Conservation (phyloP, 2,888 invertebrate genomes). For the Eupithecia exiguata region DNA sequence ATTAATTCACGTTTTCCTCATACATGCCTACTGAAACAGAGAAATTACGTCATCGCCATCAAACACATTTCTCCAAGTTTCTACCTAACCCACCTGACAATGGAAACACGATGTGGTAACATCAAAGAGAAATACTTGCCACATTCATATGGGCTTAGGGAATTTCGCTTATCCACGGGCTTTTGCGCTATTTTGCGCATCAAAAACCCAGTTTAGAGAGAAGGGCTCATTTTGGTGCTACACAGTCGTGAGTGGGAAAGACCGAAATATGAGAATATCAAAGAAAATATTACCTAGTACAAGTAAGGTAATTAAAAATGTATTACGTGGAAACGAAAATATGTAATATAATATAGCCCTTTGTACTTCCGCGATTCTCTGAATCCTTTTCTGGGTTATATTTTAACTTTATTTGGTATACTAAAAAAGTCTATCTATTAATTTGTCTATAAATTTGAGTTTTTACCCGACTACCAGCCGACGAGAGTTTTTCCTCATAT, state of each 20-base stretch:
- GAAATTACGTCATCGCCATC: conserved; percentile 22
- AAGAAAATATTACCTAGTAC: not conserved
- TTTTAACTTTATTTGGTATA: too few relatives aligned
- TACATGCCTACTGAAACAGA: not conserved
- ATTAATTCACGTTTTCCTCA: conserved; percentile 13
- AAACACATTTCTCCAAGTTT: conserved; percentile 26
- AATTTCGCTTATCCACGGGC: conserved; percentile 41
- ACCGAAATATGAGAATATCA: not conserved
- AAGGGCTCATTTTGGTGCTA: not conserved
- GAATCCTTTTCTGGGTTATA: too few relatives aligned
- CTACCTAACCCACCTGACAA: conserved; percentile 20
- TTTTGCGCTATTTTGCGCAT: conserved; percentile 40
- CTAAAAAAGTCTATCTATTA: too few relatives aligned
- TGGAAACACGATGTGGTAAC: conserved; percentile 34
- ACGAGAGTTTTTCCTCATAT: not conserved
- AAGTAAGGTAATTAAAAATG: not conserved
- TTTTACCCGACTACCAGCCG: too few relatives aligned
- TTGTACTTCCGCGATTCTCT: not conserved
- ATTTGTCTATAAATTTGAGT: not conserved
- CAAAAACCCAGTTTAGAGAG: conserved; percentile 35
- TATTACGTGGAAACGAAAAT: not conserved
- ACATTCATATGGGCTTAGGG: conserved; percentile 41
- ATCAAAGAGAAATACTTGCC: conserved; percentile 46
- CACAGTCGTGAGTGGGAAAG: not conserved
- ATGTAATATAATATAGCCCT: not conserved